A percentile compares a stretch with the other conserved stretches of the same genome.
These are phyloP conservation scores for Turdus rufiventris DNA, from an alignment of 2,113 vertebrate species.

Conservation along the genomic window DNA sequence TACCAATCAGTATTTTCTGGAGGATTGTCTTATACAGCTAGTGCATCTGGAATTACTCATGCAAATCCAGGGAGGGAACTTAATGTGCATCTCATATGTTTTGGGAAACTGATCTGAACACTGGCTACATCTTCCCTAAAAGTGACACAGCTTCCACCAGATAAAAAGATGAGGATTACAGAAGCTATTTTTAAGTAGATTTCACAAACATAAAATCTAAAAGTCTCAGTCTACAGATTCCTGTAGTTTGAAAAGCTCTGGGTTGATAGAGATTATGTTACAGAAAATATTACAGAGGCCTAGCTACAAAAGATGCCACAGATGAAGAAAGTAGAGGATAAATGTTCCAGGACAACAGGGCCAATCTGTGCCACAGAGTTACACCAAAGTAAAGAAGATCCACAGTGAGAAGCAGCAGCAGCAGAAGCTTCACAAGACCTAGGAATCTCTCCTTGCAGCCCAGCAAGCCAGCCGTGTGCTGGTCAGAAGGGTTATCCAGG, in stretches of 20 bases:
- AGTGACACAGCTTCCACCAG: neutral
- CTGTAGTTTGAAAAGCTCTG: neutral
- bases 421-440: neutral
- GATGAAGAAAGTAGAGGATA: neutral
- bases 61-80: neutral
- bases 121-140: neutral
- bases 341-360: neutral
- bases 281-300: neutral
- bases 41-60: neutral
- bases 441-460: neutral
- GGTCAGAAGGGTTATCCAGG: rapidly evolving
- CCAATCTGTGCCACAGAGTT: neutral
- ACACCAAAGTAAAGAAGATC: neutral
- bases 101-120: neutral
- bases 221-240: neutral
- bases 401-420: neutral
- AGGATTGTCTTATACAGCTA: neutral
- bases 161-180: neutral
- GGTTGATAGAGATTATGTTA: neutral
- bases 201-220: neutral
- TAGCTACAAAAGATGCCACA: neutral
- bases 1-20: neutral
- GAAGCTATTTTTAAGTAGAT: neutral
- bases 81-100: neutral
- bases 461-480: neutral